Percentiles rank a stretch among this genome's conserved stretches.
Evolutionary conservation across 53 echinoderm and acorn worm genomes (phyloP).

Genomic region (Patiria pectinifera): DNA sequence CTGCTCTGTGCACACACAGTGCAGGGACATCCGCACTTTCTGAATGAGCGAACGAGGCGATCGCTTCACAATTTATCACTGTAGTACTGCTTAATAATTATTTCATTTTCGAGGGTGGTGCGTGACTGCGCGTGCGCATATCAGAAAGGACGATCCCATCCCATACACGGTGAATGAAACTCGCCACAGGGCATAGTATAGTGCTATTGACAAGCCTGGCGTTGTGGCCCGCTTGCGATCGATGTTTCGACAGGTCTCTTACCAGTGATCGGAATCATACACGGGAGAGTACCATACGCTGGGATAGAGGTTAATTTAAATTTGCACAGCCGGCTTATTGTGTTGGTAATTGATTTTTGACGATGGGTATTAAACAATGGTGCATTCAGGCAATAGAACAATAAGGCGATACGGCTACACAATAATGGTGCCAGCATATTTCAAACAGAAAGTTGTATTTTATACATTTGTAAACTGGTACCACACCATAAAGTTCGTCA

Average conservation of each 20-base stretch:
- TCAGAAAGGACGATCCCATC: not conserved
- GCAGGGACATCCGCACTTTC: constrained; percentile 28
- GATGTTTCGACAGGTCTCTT: constrained; percentile 22
- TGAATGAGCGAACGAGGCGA: constrained; percentile 39
- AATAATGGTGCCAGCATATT: not conserved
- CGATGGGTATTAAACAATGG: constrained; percentile 14
- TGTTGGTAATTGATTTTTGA: constrained; percentile 52
- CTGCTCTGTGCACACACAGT: not conserved
- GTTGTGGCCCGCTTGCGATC: constrained; percentile 18
- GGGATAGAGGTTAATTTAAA: constrained; percentile 27
- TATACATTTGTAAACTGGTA: no score
- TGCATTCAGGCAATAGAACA: not conserved
- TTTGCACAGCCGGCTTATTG: constrained; percentile 41
- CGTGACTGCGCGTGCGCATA: constrained; percentile 39
- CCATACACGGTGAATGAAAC: not conserved
- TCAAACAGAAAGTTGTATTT: not conserved
- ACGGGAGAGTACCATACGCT: constrained; percentile 4
- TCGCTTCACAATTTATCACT: constrained; percentile 48
- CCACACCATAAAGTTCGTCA: no score
- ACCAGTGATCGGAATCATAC: constrained; percentile 28
- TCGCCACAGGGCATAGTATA: constrained; percentile 11
- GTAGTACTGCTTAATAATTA: constrained; percentile 47
- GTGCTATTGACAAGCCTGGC: constrained; percentile 30
- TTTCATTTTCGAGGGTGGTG: constrained; percentile 47
- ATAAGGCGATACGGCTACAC: not conserved